Percentiles rank a stretch among this genome's conserved stretches.
Evolutionary conservation across 1,140 invertebrate species (phyloP).

Genomic region (Eupristina koningsbergeri): DNA sequence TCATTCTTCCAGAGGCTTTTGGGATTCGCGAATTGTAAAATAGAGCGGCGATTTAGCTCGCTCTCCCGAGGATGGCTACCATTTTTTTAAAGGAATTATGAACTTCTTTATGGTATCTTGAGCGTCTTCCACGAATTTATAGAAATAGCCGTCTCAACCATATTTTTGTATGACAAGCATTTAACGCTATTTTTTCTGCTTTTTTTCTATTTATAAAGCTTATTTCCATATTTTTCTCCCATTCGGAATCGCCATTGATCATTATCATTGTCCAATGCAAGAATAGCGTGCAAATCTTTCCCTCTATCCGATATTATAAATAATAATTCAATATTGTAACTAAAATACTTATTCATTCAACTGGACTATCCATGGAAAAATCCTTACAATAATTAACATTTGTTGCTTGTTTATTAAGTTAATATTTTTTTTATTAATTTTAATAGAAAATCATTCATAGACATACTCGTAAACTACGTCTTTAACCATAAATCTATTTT

Average conservation of each 20-base stretch:
- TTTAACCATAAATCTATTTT: too few relatives aligned
- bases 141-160: neutral
- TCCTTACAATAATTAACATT: neutral
- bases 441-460: too few relatives aligned
- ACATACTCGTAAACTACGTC: too few relatives aligned
- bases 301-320: neutral
- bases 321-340: neutral
- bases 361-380: neutral
- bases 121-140: conserved; percentile 6
- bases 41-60: neutral
- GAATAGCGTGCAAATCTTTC: neutral
- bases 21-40: conserved; percentile 20
- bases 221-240: neutral
- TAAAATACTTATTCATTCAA: neutral
- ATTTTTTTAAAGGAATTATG: conserved; percentile 31
- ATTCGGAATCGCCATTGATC: neutral
- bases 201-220: conserved; percentile 16
- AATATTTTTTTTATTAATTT: neutral
- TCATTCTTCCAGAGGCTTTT: neutral
- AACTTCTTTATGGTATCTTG: conserved; percentile 12
- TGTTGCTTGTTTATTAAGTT: neutral
- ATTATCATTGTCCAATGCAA: neutral
- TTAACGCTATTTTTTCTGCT: conserved; percentile 12
- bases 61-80: neutral
- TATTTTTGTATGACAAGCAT: conserved; percentile 30